phyloP scores from a whole-genome alignment of 37 sponge, comb jelly and placozoan species.

The Theonella swinhoei region DNA sequence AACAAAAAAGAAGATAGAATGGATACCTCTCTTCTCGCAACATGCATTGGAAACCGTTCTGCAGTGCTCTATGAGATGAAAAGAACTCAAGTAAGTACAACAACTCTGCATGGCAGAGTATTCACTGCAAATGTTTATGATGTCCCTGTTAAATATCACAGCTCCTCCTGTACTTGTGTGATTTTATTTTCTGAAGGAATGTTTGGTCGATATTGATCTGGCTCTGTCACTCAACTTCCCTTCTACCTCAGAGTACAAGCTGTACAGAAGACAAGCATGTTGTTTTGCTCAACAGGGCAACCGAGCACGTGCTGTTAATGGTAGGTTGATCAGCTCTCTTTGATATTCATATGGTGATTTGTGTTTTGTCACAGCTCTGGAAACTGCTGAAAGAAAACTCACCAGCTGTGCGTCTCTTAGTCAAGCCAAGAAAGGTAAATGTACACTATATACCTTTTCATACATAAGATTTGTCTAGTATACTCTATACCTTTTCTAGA shows the following conservation, averaged over 20 bases:
- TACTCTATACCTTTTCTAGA: not conserved
- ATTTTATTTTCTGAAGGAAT: conserved; percentile 15
- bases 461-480: too few species aligned
- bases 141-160: conserved; percentile 10
- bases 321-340: not conserved
- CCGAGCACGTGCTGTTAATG: not conserved
- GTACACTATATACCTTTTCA: not conserved
- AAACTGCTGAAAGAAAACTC: too few species aligned
- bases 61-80: conserved; percentile 54
- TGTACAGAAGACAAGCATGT: conserved; percentile 9
- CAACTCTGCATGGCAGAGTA: not conserved
- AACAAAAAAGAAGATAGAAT: not conserved
- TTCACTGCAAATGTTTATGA: conserved; percentile 8
- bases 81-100: conserved; percentile 19
- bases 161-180: not conserved
- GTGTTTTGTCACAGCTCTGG: too few species aligned
- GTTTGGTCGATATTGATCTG: conserved; percentile 32
- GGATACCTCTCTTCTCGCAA: conserved; percentile 11
- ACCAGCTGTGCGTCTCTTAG: too few species aligned
- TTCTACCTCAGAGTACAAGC: not conserved
- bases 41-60: conserved; percentile 60
- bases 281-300: conserved; percentile 8
- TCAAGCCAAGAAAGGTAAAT: not conserved
- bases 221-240: conserved; percentile 15
- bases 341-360: not conserved